These are phyloP conservation scores for Agelas oroides DNA, from an alignment of 37 sponge, comb jelly and placozoan species.

Conservation along the genomic window DNA sequence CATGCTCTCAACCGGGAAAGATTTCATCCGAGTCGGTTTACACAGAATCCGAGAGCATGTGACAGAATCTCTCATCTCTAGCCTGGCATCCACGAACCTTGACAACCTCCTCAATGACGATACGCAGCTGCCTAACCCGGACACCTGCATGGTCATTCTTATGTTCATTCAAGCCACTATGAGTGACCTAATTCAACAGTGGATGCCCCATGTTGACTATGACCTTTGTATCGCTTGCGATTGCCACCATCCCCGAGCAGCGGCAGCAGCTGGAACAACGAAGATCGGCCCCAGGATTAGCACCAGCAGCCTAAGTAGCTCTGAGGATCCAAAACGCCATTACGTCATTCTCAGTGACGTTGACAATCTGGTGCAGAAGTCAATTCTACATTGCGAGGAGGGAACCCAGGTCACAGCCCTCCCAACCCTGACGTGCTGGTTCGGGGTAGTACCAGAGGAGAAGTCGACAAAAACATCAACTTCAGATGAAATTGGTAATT, in stretches of 20 bases:
- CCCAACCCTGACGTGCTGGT: constrained; percentile 65
- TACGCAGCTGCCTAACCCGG: constrained; percentile 9
- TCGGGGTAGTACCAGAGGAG: constrained; percentile 32
- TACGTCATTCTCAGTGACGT: constrained; percentile 56
- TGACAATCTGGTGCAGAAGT: constrained; percentile 22
- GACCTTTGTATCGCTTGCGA: constrained; percentile 57
- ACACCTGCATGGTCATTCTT: constrained; percentile 61
- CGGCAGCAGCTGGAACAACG: neutral
- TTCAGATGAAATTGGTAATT: constrained; percentile 28
- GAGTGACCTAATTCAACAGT: constrained; percentile 66
- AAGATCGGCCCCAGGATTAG: neutral
- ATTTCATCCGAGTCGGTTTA: constrained; percentile 36
- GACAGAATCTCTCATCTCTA: neutral
- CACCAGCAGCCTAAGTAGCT: neutral
- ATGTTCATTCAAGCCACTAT: constrained; percentile 78
- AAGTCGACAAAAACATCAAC: neutral
- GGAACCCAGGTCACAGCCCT: constrained; percentile 57
- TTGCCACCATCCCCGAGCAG: too few relatives aligned
- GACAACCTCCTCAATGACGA: neutral
- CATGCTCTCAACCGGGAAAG: constrained; percentile 17
- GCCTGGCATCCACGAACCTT: constrained; percentile 1
- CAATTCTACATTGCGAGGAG: constrained; percentile 49
- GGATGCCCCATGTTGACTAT: constrained; percentile 65
- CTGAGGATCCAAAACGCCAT: constrained; percentile 8
- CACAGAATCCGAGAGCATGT: constrained; percentile 2